These are phyloP conservation scores for Ceratoteleas bidentatus DNA, from an alignment of 1,140 invertebrate genomes.

Conservation along the genomic window DNA sequence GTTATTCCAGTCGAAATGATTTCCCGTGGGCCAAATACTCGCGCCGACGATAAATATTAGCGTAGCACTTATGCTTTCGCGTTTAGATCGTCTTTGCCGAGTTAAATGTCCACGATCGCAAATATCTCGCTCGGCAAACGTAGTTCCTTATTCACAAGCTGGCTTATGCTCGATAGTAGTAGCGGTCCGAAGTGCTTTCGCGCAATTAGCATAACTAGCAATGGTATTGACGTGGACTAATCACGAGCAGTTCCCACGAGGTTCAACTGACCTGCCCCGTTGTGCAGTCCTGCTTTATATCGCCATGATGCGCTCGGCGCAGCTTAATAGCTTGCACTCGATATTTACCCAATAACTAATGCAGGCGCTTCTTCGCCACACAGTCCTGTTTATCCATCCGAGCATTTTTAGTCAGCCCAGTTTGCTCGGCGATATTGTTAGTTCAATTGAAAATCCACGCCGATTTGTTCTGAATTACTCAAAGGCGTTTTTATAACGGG, in stretches of 20 bases:
- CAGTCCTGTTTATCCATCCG: conserved; percentile 28
- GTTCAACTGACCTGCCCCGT: conserved; percentile 69
- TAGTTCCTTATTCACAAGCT: conserved; percentile 58
- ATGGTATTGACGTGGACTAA: conserved; percentile 77
- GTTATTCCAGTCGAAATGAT: conserved; percentile 29
- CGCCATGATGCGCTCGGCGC: conserved; percentile 48
- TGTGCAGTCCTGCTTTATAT: conserved; percentile 55
- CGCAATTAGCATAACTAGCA: conserved; percentile 79
- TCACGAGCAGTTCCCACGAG: conserved; percentile 78
- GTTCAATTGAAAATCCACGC: conserved; percentile 12
- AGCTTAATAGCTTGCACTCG: conserved; percentile 59
- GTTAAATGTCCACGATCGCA: conserved; percentile 59
- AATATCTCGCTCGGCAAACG: conserved; percentile 53
- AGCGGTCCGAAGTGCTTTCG: conserved; percentile 74
- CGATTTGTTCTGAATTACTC: background rate
- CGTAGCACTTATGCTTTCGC: conserved; percentile 58
- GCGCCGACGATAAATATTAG: conserved; percentile 55
- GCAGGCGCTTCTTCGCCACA: conserved; percentile 14
- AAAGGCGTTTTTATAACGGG: too few relatives aligned
- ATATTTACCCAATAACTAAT: conserved; percentile 58
- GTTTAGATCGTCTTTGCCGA: conserved; percentile 55
- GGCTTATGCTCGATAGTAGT: conserved; percentile 43
- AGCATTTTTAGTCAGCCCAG: conserved; percentile 8
- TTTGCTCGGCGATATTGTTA: conserved; percentile 11
- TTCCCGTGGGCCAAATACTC: conserved; percentile 43